Evolutionary conservation across 1,140 invertebrate genomes (phyloP), one percentile per base, ranked within the genome.

Genomic region (Diplogasteroides magnus): DNA sequence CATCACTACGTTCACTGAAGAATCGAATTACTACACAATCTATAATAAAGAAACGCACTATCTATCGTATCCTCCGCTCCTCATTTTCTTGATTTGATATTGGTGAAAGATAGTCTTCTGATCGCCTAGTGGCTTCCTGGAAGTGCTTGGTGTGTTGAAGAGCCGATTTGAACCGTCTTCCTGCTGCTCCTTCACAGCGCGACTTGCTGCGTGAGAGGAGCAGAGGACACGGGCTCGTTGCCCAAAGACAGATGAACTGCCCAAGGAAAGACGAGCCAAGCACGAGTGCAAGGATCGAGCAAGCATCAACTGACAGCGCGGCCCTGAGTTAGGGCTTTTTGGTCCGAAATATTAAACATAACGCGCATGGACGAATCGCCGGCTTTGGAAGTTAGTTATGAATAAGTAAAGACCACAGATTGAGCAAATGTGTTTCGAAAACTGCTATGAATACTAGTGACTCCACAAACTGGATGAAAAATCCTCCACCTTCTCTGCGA

Each of bases 1-100:
- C 32, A 15, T 31, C 29, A 61, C 66, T 13, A 57, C 28, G 48
- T n/a, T 31, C 68, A 48, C 37, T 48, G 37, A 48, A 48, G 19
- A 11, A 11, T 11, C 19, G 19, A 48, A 48, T 48, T 48, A 48
- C 6, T 48, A 48, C 19, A 11, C 37, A 19, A 48, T 11, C 6
- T 48, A 6, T 6, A 48, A 6, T 48, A 48, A 48, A 48, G 19
- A 48, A 48, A 48, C 37, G 6, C 37, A 48, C 37, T 48, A 48
- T 48, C 37, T 48, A 48, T 48, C 37, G 37, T 48, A 11, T 48
- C 37, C 37, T 6, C 37, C 19, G 37, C 37, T 48, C 19, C 37
- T 48, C 37, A 48, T 48, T 19, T 48, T 48, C 6, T 48, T 6
- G 37, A 48, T 19, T 6, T 48, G 6, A 19, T 11, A 48, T 19